Evolutionary conservation across 1,140 invertebrate species (phyloP).

Genomic region (Cyrtorhinus lividipennis): DNA sequence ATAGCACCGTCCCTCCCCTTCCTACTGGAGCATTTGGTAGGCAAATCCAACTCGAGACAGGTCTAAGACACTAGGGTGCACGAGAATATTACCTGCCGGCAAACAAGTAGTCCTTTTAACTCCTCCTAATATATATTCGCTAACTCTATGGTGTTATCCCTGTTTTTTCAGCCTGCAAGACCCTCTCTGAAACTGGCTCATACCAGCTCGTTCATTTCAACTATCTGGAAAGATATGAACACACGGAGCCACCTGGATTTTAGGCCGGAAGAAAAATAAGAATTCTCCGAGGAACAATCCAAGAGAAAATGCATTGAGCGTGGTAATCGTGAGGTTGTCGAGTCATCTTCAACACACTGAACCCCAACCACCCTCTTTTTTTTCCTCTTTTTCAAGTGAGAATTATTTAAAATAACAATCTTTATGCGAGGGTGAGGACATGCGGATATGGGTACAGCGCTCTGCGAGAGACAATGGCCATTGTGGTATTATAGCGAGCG

Average conservation of each 20-base stretch:
- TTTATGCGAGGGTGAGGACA: too few relatives aligned
- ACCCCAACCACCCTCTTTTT: too few relatives aligned
- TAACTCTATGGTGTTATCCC: neutral
- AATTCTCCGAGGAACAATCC: too few relatives aligned
- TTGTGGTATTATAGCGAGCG: slow-evolving; percentile 2
- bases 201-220: too few relatives aligned
- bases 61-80: slow-evolving; percentile 9
- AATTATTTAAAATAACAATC: too few relatives aligned
- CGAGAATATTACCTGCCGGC: slow-evolving; percentile 12
- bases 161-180: neutral
- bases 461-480: neutral
- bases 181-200: neutral
- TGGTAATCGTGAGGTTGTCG: too few relatives aligned
- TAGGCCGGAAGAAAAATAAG: too few relatives aligned
- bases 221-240: too few relatives aligned
- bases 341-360: too few relatives aligned
- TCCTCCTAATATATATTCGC: neutral
- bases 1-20: neutral
- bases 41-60: slow-evolving; percentile 13
- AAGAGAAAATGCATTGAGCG: too few relatives aligned
- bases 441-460: neutral
- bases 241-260: too few relatives aligned
- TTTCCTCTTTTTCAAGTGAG: too few relatives aligned
- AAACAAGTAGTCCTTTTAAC: slow-evolving; percentile 9
- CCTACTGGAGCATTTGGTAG: slow-evolving; percentile 11